Evolutionary conservation across 1,140 invertebrate species (phyloP).

Genomic region (Cotesia chilonis): DNA sequence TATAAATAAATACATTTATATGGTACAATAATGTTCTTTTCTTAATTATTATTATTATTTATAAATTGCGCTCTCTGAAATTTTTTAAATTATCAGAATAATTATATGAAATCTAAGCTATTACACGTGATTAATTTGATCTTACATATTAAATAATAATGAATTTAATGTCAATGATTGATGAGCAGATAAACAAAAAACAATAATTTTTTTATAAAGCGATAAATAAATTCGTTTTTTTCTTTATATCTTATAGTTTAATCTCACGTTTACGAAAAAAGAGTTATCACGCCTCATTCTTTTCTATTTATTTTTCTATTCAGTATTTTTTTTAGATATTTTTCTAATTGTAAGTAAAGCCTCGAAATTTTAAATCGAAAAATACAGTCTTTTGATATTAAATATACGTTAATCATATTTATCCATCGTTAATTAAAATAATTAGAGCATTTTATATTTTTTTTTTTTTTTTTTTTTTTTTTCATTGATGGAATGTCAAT

Average conservation of each 20-base stretch:
- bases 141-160: conserved; percentile 7
- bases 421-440: conserved; percentile 23
- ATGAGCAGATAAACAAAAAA: conserved; percentile 13
- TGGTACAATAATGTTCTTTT: conserved; percentile 33
- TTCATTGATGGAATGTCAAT: background rate
- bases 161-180: conserved; percentile 18
- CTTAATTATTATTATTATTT: conserved; percentile 18
- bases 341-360: conserved; percentile 24
- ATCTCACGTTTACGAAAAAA: background rate
- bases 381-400: conserved; percentile 43
- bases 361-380: conserved; percentile 38
- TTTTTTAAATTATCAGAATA: conserved; percentile 31
- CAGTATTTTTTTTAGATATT: background rate
- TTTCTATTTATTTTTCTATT: conserved; percentile 13
- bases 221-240: background rate
- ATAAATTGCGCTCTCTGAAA: conserved; percentile 6
- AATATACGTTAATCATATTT: conserved; percentile 19
- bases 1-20: conserved; percentile 41
- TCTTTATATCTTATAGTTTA: background rate
- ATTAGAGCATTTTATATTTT: background rate
- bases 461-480: background rate
- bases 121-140: conserved; percentile 38
- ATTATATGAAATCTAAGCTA: conserved; percentile 39
- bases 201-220: background rate
- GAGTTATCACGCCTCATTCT: conserved; percentile 2